A percentile compares a stretch with the other conserved stretches of the same genome.
phyloP scores from a whole-genome alignment of 2,888 invertebrate species.

The Buathra laborator region DNA sequence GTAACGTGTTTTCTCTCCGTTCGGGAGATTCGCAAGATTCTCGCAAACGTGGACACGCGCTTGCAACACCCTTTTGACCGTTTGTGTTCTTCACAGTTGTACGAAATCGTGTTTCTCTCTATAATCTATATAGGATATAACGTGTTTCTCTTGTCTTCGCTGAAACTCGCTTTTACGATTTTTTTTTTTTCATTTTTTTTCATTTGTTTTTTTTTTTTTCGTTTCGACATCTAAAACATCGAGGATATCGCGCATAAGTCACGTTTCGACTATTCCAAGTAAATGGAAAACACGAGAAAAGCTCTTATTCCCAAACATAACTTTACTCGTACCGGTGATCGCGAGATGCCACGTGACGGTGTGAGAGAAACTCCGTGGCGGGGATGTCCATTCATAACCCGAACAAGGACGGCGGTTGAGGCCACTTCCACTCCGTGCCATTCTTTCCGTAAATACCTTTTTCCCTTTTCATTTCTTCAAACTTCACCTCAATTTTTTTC shows the following conservation, averaged over 20 bases:
- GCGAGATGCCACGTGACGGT: slow-evolving; percentile 76
- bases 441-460: background rate
- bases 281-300: no score
- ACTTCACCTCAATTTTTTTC: slow-evolving; percentile 48
- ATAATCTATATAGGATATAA: background rate
- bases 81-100: background rate
- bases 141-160: background rate
- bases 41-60: slow-evolving; percentile 1
- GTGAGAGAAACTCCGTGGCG: slow-evolving; percentile 69
- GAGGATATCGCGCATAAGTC: background rate
- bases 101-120: background rate
- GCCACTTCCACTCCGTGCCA: slow-evolving; percentile 74
- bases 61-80: background rate
- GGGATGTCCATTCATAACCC: slow-evolving; percentile 81
- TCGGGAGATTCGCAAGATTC: slow-evolving; percentile 33
- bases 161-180: background rate
- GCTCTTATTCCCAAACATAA: no score
- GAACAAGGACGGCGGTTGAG: slow-evolving; percentile 82
- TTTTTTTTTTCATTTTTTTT: background rate
- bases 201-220: background rate
- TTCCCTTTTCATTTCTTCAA: slow-evolving; percentile 50
- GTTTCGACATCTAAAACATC: background rate
- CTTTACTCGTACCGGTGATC: slow-evolving; percentile 66
- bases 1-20: background rate
- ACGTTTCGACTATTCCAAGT: background rate